Base-by-base conservation (phyloP, 2,113 vertebrate genomes). In the Himantopus leucocephalus region DNA sequence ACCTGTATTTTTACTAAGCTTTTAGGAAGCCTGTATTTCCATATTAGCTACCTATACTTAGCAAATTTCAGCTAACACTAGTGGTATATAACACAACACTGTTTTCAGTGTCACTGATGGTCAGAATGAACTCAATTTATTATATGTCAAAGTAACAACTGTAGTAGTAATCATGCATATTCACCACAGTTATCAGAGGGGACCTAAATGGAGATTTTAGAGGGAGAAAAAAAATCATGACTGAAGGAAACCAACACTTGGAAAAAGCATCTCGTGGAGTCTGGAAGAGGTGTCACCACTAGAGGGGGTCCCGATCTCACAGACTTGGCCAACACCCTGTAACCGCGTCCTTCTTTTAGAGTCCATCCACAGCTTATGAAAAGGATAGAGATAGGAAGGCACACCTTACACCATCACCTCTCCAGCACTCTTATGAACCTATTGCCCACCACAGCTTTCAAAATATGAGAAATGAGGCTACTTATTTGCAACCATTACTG, bases 251-350 rank as follows among this genome's bases (percentile, higher is more conserved):
- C 7, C 24, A 71, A 2, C 9, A 10, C 19, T 24, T 5, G 2
- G 19, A 47, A 15, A 50, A 20, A 70, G 37, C 6, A 32, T 3
- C 10, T n/a, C 2, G 0, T 0, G 6, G 3, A 26, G 43, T 5
- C 75, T 23, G 50, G 43, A 35, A 59, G 59, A n/a, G 30, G 8
- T 41, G 66, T 32, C 74, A 73, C 95, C 97, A 47, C 96, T 91
- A 97, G 97, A 95, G 94, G 96, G 97, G 29, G 94, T 2, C 41
- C 89, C 48, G 14, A 70, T 24, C 70, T 47, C 92, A 90, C 58
- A 32, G 39, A 85, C 58, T 19, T 2, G 16, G 16, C 27, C 64
- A 22, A 34, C 24, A 52, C 5, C 7, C 67, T 2, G 6, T 4
- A 53, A 22, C 7, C 1, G 2, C 3, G 37, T 10, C 14, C n/a